Percentiles rank a stretch among this genome's conserved stretches.
phyloP scores from a whole-genome alignment of 2,888 invertebrate genomes.

The Altica lythri region DNA sequence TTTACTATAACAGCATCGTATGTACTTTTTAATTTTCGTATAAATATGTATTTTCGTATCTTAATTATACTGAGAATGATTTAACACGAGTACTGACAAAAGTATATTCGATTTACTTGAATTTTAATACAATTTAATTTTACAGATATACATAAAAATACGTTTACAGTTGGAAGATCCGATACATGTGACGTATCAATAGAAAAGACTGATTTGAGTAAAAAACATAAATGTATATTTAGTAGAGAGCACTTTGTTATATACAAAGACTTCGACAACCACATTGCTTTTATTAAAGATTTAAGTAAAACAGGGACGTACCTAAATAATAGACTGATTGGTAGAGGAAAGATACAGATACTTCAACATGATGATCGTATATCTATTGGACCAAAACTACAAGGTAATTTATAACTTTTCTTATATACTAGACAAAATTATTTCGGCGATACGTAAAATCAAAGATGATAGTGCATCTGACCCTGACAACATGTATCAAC shows the following conservation, averaged over 20 bases:
- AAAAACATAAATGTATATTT: constrained; percentile 27
- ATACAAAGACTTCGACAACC: constrained; percentile 22
- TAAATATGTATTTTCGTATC: too few relatives aligned
- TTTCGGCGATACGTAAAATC: too few relatives aligned
- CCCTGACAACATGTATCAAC: too few relatives aligned
- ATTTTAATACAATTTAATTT: too few relatives aligned
- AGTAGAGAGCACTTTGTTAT: constrained; percentile 34
- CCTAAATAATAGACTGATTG: constrained; percentile 31
- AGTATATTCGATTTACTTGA: too few relatives aligned
- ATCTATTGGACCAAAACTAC: constrained; percentile 64
- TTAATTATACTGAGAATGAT: too few relatives aligned
- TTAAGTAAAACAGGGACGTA: constrained; percentile 33
- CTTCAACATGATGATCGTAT: constrained; percentile 76
- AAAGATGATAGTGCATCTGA: too few relatives aligned
- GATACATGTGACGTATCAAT: constrained; percentile 26
- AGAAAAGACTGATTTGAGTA: constrained; percentile 11
- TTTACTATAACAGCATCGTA: too few relatives aligned
- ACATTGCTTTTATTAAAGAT: constrained; percentile 30
- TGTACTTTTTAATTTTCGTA: too few relatives aligned
- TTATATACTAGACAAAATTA: too few relatives aligned
- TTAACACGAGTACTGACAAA: too few relatives aligned
- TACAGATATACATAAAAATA: constrained; percentile 29
- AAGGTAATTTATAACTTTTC: constrained; percentile 59
- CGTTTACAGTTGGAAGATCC: constrained; percentile 32
- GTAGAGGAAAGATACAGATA: constrained; percentile 55